A percentile compares a stretch with the other conserved stretches of the same genome.
These are phyloP conservation scores for Chrysomela aeneicollis DNA, from an alignment of 2,888 invertebrate species.

Conservation along the genomic window DNA sequence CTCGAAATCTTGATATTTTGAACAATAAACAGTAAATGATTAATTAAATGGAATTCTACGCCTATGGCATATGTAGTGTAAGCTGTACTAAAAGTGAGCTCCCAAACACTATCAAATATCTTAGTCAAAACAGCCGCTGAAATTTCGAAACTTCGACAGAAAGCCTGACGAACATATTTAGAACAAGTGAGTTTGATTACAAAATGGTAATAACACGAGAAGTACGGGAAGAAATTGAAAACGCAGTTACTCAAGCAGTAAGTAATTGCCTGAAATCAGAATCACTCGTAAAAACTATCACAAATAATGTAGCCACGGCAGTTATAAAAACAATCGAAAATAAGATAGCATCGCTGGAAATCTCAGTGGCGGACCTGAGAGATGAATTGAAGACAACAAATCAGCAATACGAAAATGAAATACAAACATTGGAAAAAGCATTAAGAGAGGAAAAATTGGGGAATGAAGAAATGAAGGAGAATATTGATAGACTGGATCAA, in stretches of 20 bases:
- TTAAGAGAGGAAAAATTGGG: background rate
- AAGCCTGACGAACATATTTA: background rate
- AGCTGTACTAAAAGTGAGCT: constrained; percentile 1
- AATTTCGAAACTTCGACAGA: no score
- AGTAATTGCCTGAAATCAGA: constrained; percentile 15
- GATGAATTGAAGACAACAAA: background rate
- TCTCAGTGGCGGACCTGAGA: background rate
- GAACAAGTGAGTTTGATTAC: background rate
- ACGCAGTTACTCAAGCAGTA: constrained; percentile 12
- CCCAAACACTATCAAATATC: background rate
- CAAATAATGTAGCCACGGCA: background rate
- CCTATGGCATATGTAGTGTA: constrained; percentile 5
- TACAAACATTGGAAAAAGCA: background rate
- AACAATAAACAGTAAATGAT: no score
- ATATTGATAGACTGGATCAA: background rate
- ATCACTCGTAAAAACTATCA: constrained; percentile 1
- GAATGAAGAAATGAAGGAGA: background rate
- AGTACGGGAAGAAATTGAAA: constrained; percentile 18
- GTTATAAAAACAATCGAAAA: background rate
- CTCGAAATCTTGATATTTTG: no score
- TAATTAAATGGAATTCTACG: no score
- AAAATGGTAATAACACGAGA: constrained; percentile 15
- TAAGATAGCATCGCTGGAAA: background rate
- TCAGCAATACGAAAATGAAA: background rate
- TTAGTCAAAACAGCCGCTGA: no score